Evolutionary conservation across 2,113 vertebrate genomes (phyloP).

Genomic region (Accipiter cooperii): DNA sequence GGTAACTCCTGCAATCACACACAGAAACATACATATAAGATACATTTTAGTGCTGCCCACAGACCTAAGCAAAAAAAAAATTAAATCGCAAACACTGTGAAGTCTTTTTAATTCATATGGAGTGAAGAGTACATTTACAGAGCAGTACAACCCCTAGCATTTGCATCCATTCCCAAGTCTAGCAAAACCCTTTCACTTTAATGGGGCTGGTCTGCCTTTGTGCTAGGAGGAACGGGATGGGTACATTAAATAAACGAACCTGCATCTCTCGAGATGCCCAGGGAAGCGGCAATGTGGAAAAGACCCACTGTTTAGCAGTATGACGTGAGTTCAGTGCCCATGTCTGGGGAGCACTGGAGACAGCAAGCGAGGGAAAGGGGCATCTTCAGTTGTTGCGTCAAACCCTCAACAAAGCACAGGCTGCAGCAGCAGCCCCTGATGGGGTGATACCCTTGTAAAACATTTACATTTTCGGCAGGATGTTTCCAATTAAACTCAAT

Average conservation of each 20-base stretch:
- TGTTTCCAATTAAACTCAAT: constrained; percentile 41
- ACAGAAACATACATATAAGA: not conserved
- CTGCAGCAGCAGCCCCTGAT: not conserved
- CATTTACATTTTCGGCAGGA: constrained; percentile 39
- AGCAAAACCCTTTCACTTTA: not conserved
- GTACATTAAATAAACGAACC: not conserved
- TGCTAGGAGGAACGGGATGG: not conserved
- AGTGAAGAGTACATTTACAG: not conserved
- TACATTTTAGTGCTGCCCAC: not conserved
- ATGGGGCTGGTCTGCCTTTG: not conserved
- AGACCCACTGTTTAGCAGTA: not conserved
- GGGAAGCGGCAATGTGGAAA: not conserved
- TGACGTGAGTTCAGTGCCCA: not conserved
- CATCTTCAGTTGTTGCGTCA: not conserved
- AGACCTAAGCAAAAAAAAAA: not conserved
- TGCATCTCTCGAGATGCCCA: not conserved
- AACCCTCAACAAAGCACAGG: not conserved
- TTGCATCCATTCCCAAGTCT: not conserved
- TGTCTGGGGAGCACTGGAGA: not conserved
- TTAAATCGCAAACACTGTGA: not conserved
- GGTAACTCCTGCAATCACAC: not conserved
- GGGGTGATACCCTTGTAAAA: not conserved
- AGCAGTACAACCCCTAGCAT: not conserved
- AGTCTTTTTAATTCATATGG: not conserved
- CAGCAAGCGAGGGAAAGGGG: not conserved